Evolutionary conservation across 2,797 vertebrate species (phyloP), one percentile per base, ranked within the genome.

Genomic region (Urosaurus nigricauda): DNA sequence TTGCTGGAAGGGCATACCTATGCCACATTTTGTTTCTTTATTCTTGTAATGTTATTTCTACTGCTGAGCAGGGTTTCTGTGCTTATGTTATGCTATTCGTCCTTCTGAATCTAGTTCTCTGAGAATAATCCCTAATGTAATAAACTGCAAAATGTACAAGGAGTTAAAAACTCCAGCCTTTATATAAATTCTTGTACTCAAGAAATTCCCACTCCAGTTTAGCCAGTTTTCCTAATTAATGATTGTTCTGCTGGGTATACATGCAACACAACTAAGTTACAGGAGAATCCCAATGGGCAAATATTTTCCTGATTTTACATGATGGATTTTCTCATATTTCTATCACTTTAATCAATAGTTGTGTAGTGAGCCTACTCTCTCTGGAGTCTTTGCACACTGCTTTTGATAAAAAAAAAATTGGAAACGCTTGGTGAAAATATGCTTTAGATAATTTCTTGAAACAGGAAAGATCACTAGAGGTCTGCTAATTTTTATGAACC

Each of bases 401-500:
- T 58, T 88, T 87, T 77, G 40, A 68, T 84, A 51, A 13, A 53
- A n/a, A n/a, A n/a, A n/a, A n/a, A n/a, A n/a, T n/a, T n/a, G n/a
- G n/a, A 87, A 70, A 87, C 40, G 79, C 51, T 43, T 87, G 79
- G 7, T 92, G 77, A 87, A 93, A 91, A 35, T 65, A 35, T 26
- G 47, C 37, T 84, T 63, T 5, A 47, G 56, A 93, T 92, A 86
- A 83, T 86, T 70, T 13, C 17, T 85, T 21, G 19, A 47, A 91
- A 51, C 2, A 91, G 32, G 87, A 92, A 87, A 90, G n/a, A 91
- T 0, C 74, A 19, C 4, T 77, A 86, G 70, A 8, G 56, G 65
- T 88, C 14, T 58, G 17, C 86, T 92, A 89, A 68, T 86, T 89
- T 93, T 85, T 90, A 88, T 93, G 79, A 73, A 94, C 88, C 37